Evolutionary conservation across 2,888 invertebrate genomes (phyloP), one percentile per base, ranked within the genome.

Genomic region (Macropis europaea): DNA sequence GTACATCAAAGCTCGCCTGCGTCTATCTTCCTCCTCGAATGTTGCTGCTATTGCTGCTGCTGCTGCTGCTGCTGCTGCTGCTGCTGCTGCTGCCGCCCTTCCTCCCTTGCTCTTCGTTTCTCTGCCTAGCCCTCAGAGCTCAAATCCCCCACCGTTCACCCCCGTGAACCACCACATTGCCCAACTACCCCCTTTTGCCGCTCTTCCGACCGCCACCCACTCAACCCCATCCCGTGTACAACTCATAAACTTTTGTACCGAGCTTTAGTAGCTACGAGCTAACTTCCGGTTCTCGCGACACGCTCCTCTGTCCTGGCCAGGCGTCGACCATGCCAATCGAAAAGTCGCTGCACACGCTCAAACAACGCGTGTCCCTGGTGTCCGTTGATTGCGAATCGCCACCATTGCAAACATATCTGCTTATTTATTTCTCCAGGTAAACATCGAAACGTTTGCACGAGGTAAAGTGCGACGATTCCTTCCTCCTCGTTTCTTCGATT

Each of bases 1-100:
- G 83, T 86, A 89, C 87, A 89, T 88, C 89, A 89, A 88, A 88
- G 88, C 88, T 86, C 85, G 85, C 74, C 84, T 79, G 79, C 82
- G 85, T 86, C 86, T 84, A 82, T 87, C 87, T 86, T 87, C 80
- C 84, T 86, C 84, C 77, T 78, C 82, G 84, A 84, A 80, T 79
- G 75, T 77, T 77, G 71, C 75, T 73, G 75, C 81, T 73, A 60
- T 73, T 59, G 69, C 76, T 76, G 68, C 73, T 70, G 60, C 73
- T 59, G 62, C 73, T 63, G 57, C 74, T 63, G 66, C 69, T 73
- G 60, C 68, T 69, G 56, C 63, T 66, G 60, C 75, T 61, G 36
- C 64, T 45, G 62, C 60, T 67, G 59, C 69, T 67, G 63, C 61
- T 62, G 45, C 62, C 59, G 56, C 71, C 59, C 17, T 43, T 45